A percentile compares a stretch with the other conserved stretches of the same genome.
Conservation (phyloP, 2,113 vertebrate genomes). For the Ellobius talpinus region DNA sequence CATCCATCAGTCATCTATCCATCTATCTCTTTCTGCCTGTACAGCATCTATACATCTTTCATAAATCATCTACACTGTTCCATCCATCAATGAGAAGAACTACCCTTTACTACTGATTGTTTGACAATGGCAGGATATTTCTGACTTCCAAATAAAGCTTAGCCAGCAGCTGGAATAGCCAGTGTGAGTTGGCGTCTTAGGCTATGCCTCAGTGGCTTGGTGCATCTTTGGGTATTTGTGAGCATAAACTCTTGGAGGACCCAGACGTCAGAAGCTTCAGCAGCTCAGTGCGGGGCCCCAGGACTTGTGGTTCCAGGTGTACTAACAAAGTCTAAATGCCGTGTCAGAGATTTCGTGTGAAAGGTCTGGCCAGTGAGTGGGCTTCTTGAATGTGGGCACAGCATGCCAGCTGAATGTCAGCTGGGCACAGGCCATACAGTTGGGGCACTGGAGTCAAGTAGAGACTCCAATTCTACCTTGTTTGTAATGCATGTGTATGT, state of each 20-base stretch:
- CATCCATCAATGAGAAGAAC: not conserved
- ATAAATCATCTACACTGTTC: not conserved
- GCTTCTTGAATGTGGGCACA: not conserved
- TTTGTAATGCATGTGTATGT: not conserved
- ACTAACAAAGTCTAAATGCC: not conserved
- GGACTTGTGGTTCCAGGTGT: not conserved
- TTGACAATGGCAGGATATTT: not conserved
- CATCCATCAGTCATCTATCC: not conserved
- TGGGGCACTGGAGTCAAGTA: too few species aligned
- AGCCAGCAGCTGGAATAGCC: not conserved
- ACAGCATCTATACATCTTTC: not conserved
- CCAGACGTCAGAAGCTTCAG: not conserved
- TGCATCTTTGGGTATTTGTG: not conserved
- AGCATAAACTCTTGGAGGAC: not conserved
- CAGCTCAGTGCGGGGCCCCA: accelerated
- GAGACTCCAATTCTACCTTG: not conserved
- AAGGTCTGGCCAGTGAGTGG: accelerated
- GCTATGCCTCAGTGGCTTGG: not conserved
- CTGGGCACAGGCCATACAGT: not conserved
- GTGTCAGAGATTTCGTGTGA: accelerated
- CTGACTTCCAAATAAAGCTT: not conserved
- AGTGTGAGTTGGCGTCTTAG: accelerated
- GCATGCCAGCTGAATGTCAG: not conserved
- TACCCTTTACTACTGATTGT: not conserved
- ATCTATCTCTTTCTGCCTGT: not conserved